These are phyloP conservation scores for Myzus persicae DNA, from an alignment of 1,140 invertebrate genomes.

Conservation along the genomic window DNA sequence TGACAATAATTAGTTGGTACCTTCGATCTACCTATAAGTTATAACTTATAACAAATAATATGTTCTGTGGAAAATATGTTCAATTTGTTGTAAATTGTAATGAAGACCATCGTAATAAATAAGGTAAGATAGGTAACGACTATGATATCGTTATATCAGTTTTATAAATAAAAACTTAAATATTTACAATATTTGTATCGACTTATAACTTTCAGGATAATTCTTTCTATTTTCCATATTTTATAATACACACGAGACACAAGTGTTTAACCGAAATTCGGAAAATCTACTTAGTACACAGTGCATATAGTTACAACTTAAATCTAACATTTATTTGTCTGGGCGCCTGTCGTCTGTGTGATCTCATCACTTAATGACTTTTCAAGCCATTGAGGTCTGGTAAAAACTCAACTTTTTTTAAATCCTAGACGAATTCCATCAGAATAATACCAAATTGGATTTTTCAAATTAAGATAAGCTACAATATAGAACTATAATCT, in stretches of 20 bases:
- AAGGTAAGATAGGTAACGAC: neutral
- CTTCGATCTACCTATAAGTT: too few species aligned
- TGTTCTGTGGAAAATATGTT: neutral
- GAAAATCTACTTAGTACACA: neutral
- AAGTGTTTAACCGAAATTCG: neutral
- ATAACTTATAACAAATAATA: neutral
- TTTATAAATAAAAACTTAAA: too few species aligned
- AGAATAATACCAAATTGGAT: slow-evolving; percentile 16
- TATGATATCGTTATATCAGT: neutral
- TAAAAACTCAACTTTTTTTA: slow-evolving; percentile 46
- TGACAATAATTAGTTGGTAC: neutral
- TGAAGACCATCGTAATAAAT: too few species aligned
- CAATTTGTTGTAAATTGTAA: neutral
- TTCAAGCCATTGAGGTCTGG: neutral
- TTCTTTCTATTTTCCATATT: neutral
- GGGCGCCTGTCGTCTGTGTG: slow-evolving; percentile 48
- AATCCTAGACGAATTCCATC: neutral
- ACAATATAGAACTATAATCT: neutral
- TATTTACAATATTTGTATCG: neutral
- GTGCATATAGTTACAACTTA: neutral
- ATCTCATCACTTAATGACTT: slow-evolving; percentile 51
- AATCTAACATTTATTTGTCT: slow-evolving; percentile 52
- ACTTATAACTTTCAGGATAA: neutral
- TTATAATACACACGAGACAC: neutral
- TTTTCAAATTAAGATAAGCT: slow-evolving; percentile 49